Percentiles rank a stretch among this genome's conserved stretches.
Evolutionary conservation across 2,888 invertebrate genomes (phyloP).

Genomic region (Drosophila merina): DNA sequence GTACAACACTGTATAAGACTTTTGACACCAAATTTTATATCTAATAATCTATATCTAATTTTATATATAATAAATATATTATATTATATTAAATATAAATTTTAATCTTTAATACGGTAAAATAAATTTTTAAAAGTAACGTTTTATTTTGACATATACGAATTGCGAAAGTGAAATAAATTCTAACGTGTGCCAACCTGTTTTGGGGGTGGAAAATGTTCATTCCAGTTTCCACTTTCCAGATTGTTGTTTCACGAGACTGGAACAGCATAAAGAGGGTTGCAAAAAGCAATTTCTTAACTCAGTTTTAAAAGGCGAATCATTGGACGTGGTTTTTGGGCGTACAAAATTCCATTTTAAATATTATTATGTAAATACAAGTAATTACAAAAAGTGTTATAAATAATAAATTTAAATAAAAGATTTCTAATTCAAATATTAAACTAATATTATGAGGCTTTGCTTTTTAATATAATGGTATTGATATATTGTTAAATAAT

Average conservation of each 20-base stretch:
- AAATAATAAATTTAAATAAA: background rate
- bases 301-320: constrained; percentile 15
- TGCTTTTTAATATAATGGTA: too few species aligned
- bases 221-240: constrained; percentile 25
- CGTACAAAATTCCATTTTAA: background rate
- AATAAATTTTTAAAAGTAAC: too few species aligned
- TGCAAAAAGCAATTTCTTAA: constrained; percentile 11
- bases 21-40: too few species aligned
- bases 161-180: background rate
- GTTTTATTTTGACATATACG: too few species aligned
- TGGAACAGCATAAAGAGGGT: constrained; percentile 18
- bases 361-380: background rate
- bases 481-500: too few species aligned
- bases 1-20: too few species aligned
- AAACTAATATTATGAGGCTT: too few species aligned
- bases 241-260: background rate
- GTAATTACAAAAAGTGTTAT: background rate
- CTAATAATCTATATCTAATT: too few species aligned
- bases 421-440: too few species aligned
- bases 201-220: constrained; percentile 24
- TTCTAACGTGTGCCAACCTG: background rate
- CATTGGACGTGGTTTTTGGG: constrained; percentile 10
- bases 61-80: too few species aligned
- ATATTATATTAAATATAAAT: too few species aligned
- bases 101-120: too few species aligned